These are phyloP conservation scores for Diogma glabrata DNA, from an alignment of 2,888 invertebrate genomes.

Conservation along the genomic window DNA sequence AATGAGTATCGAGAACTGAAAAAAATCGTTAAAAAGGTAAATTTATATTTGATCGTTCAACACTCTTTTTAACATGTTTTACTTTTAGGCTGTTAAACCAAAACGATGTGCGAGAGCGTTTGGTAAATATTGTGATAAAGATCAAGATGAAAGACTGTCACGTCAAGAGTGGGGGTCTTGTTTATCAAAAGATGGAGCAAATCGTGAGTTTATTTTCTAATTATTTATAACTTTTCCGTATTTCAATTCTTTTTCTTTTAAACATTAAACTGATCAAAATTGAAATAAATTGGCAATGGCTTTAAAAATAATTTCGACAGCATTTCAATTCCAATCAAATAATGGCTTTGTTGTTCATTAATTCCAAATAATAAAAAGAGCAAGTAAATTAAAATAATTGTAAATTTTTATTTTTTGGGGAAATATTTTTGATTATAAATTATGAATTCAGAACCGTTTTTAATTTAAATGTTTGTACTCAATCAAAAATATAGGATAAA, in stretches of 20 bases:
- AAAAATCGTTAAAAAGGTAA: constrained; percentile 67
- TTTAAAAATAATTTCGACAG: too few relatives aligned
- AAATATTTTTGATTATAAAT: too few relatives aligned
- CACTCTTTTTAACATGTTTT: background rate
- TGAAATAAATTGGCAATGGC: constrained; percentile 7
- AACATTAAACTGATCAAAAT: background rate
- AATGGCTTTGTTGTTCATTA: too few relatives aligned
- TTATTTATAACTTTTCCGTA: too few relatives aligned
- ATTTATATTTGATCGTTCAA: constrained; percentile 17
- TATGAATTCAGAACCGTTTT: too few relatives aligned
- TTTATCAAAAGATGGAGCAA: constrained; percentile 66
- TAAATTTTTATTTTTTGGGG: too few relatives aligned
- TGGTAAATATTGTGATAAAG: constrained; percentile 75
- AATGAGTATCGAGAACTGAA: constrained; percentile 73
- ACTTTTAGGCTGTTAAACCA: constrained; percentile 62
- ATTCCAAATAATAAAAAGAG: too few relatives aligned
- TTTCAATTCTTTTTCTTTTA: constrained; percentile 1
- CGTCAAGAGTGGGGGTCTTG: constrained; percentile 79
- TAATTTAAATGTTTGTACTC: too few relatives aligned
- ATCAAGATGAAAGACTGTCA: constrained; percentile 67
- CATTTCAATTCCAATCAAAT: too few relatives aligned
- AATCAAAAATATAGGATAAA: too few relatives aligned
- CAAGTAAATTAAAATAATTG: too few relatives aligned
- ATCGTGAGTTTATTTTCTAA: constrained; percentile 50
- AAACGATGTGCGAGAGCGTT: constrained; percentile 82